Conservation (phyloP, 2,888 invertebrate species). For the Leucania comma region DNA sequence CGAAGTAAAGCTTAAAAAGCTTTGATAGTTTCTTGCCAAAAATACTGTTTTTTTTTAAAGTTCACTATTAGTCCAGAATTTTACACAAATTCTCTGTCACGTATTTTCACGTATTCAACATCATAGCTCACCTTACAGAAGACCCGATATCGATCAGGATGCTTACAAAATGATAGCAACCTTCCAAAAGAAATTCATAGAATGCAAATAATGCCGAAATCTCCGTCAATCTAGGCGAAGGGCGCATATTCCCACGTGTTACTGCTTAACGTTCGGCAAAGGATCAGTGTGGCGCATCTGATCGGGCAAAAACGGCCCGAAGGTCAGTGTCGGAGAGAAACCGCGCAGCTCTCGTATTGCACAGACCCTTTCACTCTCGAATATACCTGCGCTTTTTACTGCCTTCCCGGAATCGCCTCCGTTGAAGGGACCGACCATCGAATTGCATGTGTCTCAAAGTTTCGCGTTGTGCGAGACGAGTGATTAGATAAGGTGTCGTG, state of each 20-base stretch:
- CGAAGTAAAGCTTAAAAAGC: not conserved
- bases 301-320: conserved; percentile 84
- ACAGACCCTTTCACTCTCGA: conserved; percentile 90
- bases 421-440: conserved; percentile 70
- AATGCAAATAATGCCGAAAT: conserved; percentile 85
- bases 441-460: conserved; percentile 76
- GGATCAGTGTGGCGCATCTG: conserved; percentile 81
- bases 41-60: not conserved
- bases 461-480: conserved; percentile 33
- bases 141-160: conserved; percentile 52
- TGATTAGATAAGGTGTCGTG: not conserved
- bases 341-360: conserved; percentile 88
- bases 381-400: conserved; percentile 89
- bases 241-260: conserved; percentile 87
- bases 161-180: conserved; percentile 39
- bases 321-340: conserved; percentile 86
- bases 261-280: conserved; percentile 82
- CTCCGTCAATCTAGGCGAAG: conserved; percentile 74
- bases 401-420: conserved; percentile 83
- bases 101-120: conserved; percentile 5
- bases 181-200: conserved; percentile 62
- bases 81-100: not conserved
- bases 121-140: conserved; percentile 35
- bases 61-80: not conserved
- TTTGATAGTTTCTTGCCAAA: not conserved